Evolutionary conservation across 2,888 invertebrate genomes (phyloP).

Genomic region (Branchipolynoe longqiensis): DNA sequence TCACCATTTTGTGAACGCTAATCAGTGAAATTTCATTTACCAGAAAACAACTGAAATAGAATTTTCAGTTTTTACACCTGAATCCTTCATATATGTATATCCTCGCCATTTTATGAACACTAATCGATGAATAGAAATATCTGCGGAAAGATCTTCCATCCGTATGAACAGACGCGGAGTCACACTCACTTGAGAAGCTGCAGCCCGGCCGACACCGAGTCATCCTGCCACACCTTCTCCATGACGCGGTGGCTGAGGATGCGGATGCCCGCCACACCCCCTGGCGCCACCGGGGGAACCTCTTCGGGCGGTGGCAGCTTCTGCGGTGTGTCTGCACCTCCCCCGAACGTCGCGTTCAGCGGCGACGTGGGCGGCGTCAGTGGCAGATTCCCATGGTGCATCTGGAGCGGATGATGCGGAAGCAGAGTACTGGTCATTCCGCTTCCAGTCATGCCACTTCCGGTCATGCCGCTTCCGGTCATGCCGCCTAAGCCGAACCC

Average conservation of each 20-base stretch:
- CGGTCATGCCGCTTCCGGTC: too few relatives aligned
- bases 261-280: conserved; percentile 25
- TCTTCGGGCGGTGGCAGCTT: conserved; percentile 65
- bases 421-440: not conserved
- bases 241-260: conserved; percentile 70
- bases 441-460: too few relatives aligned
- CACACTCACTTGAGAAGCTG: conserved; percentile 20
- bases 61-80: too few relatives aligned
- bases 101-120: too few relatives aligned
- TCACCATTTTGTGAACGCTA: too few relatives aligned
- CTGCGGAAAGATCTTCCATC: too few relatives aligned
- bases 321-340: conserved; percentile 64
- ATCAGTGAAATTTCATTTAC: too few relatives aligned
- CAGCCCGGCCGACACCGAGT: conserved; percentile 81
- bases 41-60: too few relatives aligned
- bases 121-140: too few relatives aligned
- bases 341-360: conserved; percentile 69
- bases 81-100: too few relatives aligned
- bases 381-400: conserved; percentile 60
- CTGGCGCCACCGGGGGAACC: not conserved
- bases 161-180: not conserved
- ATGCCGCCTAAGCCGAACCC: too few relatives aligned
- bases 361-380: conserved; percentile 79
- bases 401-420: conserved; percentile 68
- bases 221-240: conserved; percentile 87